Evolutionary conservation across 2,797 vertebrate genomes (phyloP).

Genomic region (Chaetophractus vellerosus): DNA sequence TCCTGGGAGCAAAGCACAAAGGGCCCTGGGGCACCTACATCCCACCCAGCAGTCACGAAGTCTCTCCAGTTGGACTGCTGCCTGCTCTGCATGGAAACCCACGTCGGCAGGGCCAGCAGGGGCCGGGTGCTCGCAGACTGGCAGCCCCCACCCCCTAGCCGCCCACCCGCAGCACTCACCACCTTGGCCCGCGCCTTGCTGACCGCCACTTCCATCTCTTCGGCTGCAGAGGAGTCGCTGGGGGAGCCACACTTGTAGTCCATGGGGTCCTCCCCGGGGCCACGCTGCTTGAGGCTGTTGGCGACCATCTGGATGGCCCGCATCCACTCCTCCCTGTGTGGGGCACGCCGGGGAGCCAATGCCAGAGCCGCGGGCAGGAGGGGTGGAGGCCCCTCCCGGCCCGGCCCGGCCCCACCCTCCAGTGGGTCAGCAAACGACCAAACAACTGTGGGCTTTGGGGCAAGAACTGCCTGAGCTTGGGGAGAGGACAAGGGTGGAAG

Average conservation of each 20-base stretch:
- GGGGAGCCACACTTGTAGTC: conserved; percentile 95
- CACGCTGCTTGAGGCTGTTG: conserved; percentile 95
- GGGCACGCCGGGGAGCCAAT: background rate
- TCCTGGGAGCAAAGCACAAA: too few species aligned
- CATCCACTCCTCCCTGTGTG: conserved; percentile 96
- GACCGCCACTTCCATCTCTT: conserved; percentile 95
- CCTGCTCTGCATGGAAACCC: background rate
- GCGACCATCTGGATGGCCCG: conserved; percentile 96
- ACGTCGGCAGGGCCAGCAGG: too few species aligned
- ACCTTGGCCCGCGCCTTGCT: conserved; percentile 95
- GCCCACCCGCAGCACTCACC: conserved; percentile 86
- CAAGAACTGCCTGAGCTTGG: background rate
- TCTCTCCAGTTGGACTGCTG: background rate
- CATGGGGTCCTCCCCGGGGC: conserved; percentile 93
- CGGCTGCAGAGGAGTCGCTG: conserved; percentile 91
- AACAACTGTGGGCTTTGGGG: background rate
- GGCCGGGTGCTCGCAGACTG: rapidly evolving
- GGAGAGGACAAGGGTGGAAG: too few species aligned
- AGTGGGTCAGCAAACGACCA: background rate
- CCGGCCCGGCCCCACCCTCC: background rate
- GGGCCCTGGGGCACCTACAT: background rate
- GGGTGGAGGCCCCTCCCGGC: background rate
- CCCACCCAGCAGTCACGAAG: background rate
- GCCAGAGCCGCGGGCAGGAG: background rate
- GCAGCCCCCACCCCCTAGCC: background rate